A percentile compares a stretch with the other conserved stretches of the same genome.
Conservation (phyloP, 2,797 vertebrate species). For the Knipowitschia caucasica region DNA sequence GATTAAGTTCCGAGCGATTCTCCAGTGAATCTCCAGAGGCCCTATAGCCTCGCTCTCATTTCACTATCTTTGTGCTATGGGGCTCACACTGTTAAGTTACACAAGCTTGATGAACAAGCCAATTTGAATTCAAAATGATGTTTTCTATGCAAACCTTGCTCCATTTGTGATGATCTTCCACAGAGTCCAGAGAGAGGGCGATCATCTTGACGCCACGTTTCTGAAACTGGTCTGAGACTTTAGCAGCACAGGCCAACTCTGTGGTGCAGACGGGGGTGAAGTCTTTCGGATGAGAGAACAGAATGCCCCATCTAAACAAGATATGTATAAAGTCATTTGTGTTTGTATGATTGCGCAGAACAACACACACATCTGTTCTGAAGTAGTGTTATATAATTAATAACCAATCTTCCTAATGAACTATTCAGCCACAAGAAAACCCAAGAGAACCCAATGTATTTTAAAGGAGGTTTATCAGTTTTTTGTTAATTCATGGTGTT, state of each 20-base stretch:
- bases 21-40: background rate
- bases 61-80: background rate
- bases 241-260: slow-evolving; percentile 86
- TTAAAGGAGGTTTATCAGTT: no score
- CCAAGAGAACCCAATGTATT: no score
- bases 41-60: background rate
- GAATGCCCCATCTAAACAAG: slow-evolving; percentile 86
- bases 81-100: background rate
- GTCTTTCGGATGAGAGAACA: slow-evolving; percentile 95
- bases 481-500: no score
- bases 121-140: background rate
- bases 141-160: slow-evolving; percentile 79
- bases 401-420: no score
- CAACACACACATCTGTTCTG: background rate
- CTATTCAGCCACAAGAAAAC: no score
- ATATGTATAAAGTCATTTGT: background rate
- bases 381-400: no score
- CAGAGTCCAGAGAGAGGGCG: slow-evolving; percentile 90
- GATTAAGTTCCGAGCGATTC: background rate
- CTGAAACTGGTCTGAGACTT: slow-evolving; percentile 82
- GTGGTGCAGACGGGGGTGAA: slow-evolving; percentile 97
- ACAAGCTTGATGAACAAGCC: background rate
- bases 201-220: slow-evolving; percentile 93
- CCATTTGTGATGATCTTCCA: slow-evolving; percentile 89
- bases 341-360: no score